Evolutionary conservation across 2,113 vertebrate species (phyloP), one percentile per base, ranked within the genome.

Genomic region (Pachypanchax playfairii): DNA sequence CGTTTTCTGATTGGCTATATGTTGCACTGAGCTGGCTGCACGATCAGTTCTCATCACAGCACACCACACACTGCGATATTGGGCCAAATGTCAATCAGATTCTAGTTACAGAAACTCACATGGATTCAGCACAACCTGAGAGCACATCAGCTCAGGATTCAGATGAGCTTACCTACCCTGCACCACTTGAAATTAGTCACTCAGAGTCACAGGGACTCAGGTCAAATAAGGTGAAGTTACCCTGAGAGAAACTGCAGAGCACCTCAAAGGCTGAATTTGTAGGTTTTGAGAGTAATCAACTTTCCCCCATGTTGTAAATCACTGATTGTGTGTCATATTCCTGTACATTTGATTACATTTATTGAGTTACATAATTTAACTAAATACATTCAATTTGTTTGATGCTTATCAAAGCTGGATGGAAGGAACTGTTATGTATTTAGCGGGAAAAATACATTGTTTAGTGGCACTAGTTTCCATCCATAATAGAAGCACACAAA

Each of bases 381-480:
- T n/a, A 17, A n/a, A n/a, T 10, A 50, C 18, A 28, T 50, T 15
- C 15, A 35, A 5, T 26, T 18, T 47, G 48, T 10, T 50, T 50
- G n/a, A 50, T 31, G 21, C 15, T 25, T 22, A 25, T 47, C 44
- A 47, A 47, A 47, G 12, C 20, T 47, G 13, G 44, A 47, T 25
- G 44, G 44, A 22, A 47, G 44, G 44, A 47, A 44, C 20, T 44
- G 42, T 44, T 44, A 21, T 44, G 18, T 22, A 44, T 43, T 43
- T 11, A 43, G n/a, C n/a, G n/a, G n/a, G n/a, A n/a, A n/a, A n/a
- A n/a, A n/a, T n/a, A n/a, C n/a, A n/a, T n/a, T n/a, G n/a, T n/a
- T n/a, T n/a, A n/a, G n/a, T n/a, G n/a, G n/a, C n/a, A n/a, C n/a
- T n/a, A n/a, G n/a, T n/a, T n/a, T n/a, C n/a, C n/a, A n/a, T n/a